Evolutionary conservation across 2,113 vertebrate species (phyloP).

Genomic region (Glaucidium brasilianum): DNA sequence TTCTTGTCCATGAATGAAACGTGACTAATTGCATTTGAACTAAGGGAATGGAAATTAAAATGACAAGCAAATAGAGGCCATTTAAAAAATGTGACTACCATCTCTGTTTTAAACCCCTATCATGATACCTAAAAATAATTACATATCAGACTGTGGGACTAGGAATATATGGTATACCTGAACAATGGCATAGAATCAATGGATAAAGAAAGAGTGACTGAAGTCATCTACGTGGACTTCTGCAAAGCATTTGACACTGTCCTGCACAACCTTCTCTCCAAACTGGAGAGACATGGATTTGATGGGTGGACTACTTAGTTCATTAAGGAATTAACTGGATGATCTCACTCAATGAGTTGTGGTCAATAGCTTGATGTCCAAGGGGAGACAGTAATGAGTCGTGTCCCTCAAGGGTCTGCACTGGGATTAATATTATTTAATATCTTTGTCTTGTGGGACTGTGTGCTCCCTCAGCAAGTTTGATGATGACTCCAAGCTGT

Average conservation of each 20-base stretch:
- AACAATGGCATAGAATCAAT: not conserved
- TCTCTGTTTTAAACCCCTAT: not conserved
- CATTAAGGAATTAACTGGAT: not conserved
- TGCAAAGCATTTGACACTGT: not conserved
- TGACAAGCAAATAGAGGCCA: not conserved
- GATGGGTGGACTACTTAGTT: not conserved
- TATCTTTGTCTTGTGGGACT: not conserved
- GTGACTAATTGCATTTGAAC: not conserved
- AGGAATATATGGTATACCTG: not conserved
- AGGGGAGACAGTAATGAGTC: not conserved
- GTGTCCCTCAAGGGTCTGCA: not conserved
- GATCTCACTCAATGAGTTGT: not conserved
- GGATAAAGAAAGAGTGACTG: not conserved
- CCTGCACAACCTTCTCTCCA: not conserved
- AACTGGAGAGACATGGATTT: not conserved
- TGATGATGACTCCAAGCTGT: not conserved
- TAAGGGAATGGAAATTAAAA: not conserved
- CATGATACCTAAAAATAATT: not conserved
- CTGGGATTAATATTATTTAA: not conserved
- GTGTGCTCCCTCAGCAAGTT: not conserved
- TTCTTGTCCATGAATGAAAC: not conserved
- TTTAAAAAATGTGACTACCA: not conserved
- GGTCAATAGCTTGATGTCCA: fast-evolving
- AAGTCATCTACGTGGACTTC: fast-evolving
- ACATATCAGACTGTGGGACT: not conserved